Conservation (phyloP, 2,797 vertebrate species). For the Rhodeus uyekii region DNA sequence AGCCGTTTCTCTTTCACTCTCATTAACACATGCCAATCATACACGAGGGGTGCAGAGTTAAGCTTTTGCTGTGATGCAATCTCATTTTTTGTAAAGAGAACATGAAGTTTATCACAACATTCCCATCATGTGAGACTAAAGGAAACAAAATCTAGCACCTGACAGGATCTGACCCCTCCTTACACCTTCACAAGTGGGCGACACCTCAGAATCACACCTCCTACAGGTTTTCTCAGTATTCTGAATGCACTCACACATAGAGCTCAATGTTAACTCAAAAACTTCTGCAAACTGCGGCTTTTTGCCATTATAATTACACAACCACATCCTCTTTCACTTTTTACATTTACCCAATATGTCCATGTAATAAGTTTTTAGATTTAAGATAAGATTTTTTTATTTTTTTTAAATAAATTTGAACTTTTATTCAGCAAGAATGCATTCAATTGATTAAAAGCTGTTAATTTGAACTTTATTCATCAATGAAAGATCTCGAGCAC, state of each 20-base stretch:
- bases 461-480: not conserved
- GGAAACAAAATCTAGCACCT: not conserved
- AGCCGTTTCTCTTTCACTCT: conserved; percentile 3
- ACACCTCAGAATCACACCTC: conserved; percentile 31
- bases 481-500: not conserved
- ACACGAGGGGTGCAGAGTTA: not conserved
- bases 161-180: not conserved
- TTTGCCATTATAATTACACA: not conserved
- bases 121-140: not conserved
- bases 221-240: conserved; percentile 6
- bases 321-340: not conserved
- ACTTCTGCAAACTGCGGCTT: conserved; percentile 27
- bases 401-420: no score
- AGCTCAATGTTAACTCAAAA: conserved; percentile 56
- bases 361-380: no score
- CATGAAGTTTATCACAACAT: not conserved
- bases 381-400: no score
- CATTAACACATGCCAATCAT: conserved; percentile 12
- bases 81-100: not conserved
- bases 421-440: not conserved
- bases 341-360: not conserved
- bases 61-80: not conserved
- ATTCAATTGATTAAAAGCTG: not conserved
- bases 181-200: not conserved
- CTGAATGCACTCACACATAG: conserved; percentile 44